These are phyloP conservation scores for Melopsittacus undulatus DNA, from an alignment of 2,797 vertebrate genomes.

Conservation along the genomic window DNA sequence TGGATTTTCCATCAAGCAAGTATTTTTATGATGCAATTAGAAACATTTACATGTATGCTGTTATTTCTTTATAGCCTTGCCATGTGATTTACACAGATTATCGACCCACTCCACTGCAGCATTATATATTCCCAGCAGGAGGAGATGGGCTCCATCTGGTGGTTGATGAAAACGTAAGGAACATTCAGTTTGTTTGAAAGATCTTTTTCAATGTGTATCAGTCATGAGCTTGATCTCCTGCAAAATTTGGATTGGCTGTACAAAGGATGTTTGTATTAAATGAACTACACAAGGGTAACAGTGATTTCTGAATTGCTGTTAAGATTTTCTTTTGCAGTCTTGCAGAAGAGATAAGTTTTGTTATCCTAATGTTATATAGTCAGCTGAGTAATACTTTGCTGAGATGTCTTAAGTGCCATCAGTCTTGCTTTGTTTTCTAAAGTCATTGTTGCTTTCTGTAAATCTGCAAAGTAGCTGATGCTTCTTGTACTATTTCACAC, in stretches of 20 bases:
- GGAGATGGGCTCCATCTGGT: constrained; percentile 97
- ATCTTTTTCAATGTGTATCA: not conserved
- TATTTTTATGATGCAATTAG: not conserved
- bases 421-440: not conserved
- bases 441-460: not conserved
- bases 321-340: not conserved
- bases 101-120: constrained; percentile 95
- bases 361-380: not conserved
- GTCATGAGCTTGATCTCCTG: not conserved
- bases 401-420: not conserved
- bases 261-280: not conserved
- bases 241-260: not conserved
- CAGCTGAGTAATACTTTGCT: not conserved
- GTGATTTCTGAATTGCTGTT: not conserved
- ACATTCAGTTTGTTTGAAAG: not conserved
- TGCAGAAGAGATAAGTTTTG: not conserved
- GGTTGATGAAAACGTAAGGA: constrained; percentile 96
- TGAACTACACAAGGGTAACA: not conserved
- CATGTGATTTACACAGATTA: constrained; percentile 98
- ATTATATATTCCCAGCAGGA: constrained; percentile 98
- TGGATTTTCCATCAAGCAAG: not conserved
- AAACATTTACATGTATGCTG: not conserved
- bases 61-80: constrained; percentile 83
- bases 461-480: not conserved
- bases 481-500: not conserved